Evolutionary conservation across 2,113 vertebrate genomes (phyloP).

Genomic region (Corapipo altera): DNA sequence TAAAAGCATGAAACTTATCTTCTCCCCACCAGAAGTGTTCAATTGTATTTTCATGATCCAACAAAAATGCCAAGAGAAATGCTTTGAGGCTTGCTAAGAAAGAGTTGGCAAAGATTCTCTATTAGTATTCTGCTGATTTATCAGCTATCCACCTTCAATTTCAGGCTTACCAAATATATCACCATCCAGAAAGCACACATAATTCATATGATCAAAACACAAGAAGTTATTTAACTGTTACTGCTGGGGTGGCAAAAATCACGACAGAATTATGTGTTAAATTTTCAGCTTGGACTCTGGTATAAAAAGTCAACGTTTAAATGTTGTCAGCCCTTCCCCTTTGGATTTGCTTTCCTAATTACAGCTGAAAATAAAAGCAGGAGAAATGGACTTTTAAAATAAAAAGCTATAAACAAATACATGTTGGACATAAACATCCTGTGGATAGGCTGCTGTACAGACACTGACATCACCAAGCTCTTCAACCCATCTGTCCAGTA

Average conservation of each 20-base stretch:
- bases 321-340: not conserved
- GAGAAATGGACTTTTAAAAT: not conserved
- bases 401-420: not conserved
- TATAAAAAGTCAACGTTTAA: not conserved
- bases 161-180: not conserved
- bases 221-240: not conserved
- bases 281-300: not conserved
- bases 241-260: not conserved
- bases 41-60: not conserved
- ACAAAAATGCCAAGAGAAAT: not conserved
- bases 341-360: not conserved
- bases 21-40: not conserved
- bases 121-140: not conserved
- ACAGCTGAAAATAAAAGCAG: not conserved
- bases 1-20: not conserved
- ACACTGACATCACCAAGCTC: not conserved
- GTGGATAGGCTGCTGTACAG: not conserved
- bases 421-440: not conserved
- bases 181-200: not conserved
- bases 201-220: not conserved
- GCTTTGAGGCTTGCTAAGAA: not conserved
- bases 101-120: not conserved
- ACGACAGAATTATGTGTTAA: not conserved
- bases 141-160: not conserved
- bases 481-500: not conserved